Conservation (phyloP, 2,113 vertebrate genomes). For the Prolemur simus region DNA sequence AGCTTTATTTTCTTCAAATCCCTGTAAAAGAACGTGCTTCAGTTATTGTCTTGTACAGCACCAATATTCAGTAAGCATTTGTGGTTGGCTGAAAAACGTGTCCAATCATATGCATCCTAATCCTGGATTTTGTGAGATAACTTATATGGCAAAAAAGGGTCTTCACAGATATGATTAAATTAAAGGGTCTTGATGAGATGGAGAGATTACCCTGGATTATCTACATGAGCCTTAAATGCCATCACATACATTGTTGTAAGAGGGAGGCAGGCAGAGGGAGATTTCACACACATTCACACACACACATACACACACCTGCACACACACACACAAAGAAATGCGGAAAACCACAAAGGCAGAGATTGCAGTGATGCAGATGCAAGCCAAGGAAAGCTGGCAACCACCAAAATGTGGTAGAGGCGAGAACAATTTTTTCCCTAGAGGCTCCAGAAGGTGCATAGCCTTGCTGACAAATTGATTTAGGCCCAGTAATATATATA, state of each 20-base stretch:
- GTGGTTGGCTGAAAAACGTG: background rate
- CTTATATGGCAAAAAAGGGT: background rate
- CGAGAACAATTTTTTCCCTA: background rate
- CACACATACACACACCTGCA: background rate
- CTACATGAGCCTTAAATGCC: background rate
- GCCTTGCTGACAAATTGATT: background rate
- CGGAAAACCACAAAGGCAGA: background rate
- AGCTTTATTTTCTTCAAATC: slow-evolving; percentile 1
- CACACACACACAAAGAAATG: background rate
- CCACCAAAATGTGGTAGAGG: background rate
- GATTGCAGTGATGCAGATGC: background rate
- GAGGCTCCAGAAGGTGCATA: background rate
- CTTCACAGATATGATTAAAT: background rate
- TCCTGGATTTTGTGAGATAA: background rate
- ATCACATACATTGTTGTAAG: background rate
- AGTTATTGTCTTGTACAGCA: background rate
- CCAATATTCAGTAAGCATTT: background rate
- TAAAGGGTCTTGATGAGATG: background rate
- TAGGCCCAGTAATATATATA: background rate
- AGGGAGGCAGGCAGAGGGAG: background rate
- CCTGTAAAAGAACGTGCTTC: background rate
- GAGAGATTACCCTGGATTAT: background rate
- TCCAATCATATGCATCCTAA: background rate
- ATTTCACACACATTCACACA: background rate
- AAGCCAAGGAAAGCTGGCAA: background rate